Evolutionary conservation across 1,140 invertebrate species (phyloP).

Genomic region (Micrasema minimum): DNA sequence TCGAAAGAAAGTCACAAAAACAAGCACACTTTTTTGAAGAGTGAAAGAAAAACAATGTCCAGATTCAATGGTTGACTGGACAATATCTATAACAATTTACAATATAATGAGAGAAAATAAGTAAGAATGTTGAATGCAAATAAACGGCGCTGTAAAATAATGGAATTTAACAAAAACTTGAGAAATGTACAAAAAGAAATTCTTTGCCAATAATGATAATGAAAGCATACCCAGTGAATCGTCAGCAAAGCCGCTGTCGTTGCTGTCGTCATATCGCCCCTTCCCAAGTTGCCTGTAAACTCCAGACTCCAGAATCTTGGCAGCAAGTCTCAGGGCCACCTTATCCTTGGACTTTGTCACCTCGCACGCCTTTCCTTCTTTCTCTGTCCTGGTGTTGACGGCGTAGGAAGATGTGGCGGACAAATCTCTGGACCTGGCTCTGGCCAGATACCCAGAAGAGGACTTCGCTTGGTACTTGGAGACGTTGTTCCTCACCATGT

Average conservation of each 20-base stretch:
- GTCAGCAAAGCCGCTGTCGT: conserved; percentile 50
- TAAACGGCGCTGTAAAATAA: too few species aligned
- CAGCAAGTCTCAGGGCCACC: conserved; percentile 35
- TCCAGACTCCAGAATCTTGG: conserved; percentile 41
- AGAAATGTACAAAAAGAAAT: too few species aligned
- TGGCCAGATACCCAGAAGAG: conserved; percentile 27
- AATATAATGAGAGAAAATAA: background rate
- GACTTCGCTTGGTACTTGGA: conserved; percentile 35
- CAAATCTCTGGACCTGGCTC: conserved; percentile 19
- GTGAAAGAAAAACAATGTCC: too few species aligned
- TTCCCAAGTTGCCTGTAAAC: conserved; percentile 47
- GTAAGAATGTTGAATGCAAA: too few species aligned
- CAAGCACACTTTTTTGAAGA: background rate
- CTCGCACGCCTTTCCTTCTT: background rate
- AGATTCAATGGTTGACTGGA: too few species aligned
- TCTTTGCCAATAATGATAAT: conserved; percentile 33
- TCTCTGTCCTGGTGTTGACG: conserved; percentile 25
- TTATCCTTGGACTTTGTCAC: conserved; percentile 35
- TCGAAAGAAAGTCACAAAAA: background rate
- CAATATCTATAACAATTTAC: background rate
- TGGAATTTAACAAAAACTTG: too few species aligned
- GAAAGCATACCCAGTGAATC: conserved; percentile 40
- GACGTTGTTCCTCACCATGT: conserved; percentile 27
- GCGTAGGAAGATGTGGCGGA: conserved; percentile 22
- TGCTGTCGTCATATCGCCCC: conserved; percentile 40